Base-by-base conservation (phyloP, 2,797 vertebrate genomes). In the Sebastes nivosus region DNA sequence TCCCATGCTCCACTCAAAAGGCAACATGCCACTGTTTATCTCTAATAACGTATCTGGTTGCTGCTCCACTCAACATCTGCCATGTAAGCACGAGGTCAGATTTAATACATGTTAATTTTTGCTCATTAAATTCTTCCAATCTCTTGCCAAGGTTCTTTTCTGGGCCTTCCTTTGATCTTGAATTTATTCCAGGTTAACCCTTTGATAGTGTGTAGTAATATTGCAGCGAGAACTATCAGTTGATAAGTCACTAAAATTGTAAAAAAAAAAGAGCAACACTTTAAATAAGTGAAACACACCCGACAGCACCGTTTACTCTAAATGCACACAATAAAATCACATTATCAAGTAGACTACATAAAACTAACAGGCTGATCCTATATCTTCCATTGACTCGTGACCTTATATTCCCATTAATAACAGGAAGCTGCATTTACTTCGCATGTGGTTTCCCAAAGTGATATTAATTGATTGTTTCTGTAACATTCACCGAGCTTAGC, bases 21-120 rank as follows among this genome's bases (percentile, higher is more conserved):
- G 70, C 72, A 82, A 82, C 55, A 42, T 22, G 24, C 55, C 16
- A 27, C 80, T 83, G 77, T 88, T 88, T 87, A 84, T 84, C 72
- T 80, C 54, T 68, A 85, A 85, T 81, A 79, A 86, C 79, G 32
- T 88, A 75, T 86, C 66, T 85, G 83, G 75, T 87, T 86, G 74
- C 80, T 81, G 67, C 86, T 87, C 81, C 80, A 72, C 88, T 92
- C 93, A 92, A 94, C 94, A 95, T 95, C 95, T 96, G 95, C 93
- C 93, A 90, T 94, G 93, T 94, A 94, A 95, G 93, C 94, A 92
- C 93, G 80, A 88, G 95, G 94, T 96, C 94, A 95, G 93, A 95
- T 95, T 96, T 95, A 96, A 96, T 97, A 92, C 96, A 97, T 97
- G 96, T 96, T 97, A 96, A 97, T 97, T 97, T 92, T 95, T 95